A percentile compares a stretch with the other conserved stretches of the same genome.
Evolutionary conservation across 2,113 vertebrate species (phyloP).

Genomic region (Oncorhynchus keta): DNA sequence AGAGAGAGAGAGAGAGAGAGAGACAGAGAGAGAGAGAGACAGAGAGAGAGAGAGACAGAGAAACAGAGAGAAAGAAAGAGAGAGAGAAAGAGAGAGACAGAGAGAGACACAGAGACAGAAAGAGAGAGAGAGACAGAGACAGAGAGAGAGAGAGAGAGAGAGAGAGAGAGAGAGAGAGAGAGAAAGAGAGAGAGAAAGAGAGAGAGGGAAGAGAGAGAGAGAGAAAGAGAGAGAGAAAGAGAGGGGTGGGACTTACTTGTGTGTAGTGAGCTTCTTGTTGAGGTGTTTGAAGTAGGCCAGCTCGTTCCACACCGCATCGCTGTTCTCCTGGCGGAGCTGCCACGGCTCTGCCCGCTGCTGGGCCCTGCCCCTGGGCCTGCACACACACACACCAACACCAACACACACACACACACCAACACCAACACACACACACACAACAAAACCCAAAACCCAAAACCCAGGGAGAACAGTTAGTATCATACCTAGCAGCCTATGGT

Average conservation of each 20-base stretch:
- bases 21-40: fast-evolving
- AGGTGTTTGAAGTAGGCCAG: slow-evolving; percentile 83
- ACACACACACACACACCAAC: slow-evolving; percentile 30
- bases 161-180: not conserved
- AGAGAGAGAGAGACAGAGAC: fast-evolving
- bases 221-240: not conserved
- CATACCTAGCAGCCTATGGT: slow-evolving; percentile 54
- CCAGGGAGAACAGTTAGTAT: slow-evolving; percentile 45
- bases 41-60: fast-evolving
- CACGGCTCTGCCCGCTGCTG: slow-evolving; percentile 59
- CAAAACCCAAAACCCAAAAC: too few relatives aligned
- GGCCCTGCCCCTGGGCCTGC: slow-evolving; percentile 66
- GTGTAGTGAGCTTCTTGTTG: slow-evolving; percentile 79
- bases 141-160: fast-evolving
- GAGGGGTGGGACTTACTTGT: slow-evolving; percentile 78
- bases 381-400: slow-evolving; percentile 36
- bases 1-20: slow-evolving; percentile 20
- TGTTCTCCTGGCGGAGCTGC: slow-evolving; percentile 83
- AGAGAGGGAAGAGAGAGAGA: slow-evolving; percentile 40
- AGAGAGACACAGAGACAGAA: slow-evolving; percentile 1
- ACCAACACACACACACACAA: slow-evolving; percentile 17
- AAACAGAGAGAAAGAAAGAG: too few relatives aligned
- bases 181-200: not conserved
- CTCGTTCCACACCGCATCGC: slow-evolving; percentile 84
- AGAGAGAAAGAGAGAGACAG: not conserved